Evolutionary conservation across 1,140 invertebrate genomes (phyloP).

Genomic region (Nasonia vitripennis): DNA sequence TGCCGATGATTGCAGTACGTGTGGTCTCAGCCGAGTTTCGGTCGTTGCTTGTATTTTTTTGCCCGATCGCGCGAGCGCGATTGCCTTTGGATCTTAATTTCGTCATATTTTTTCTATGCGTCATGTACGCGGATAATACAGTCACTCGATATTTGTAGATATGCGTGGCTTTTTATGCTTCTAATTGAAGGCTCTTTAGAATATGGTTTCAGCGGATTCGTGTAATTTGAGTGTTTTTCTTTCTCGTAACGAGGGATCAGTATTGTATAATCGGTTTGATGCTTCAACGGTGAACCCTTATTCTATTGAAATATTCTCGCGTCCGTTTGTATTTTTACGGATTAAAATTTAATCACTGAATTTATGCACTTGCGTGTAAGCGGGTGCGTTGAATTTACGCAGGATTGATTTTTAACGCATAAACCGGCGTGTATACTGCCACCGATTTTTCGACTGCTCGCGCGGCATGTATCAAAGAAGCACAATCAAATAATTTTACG

Average conservation of each 20-base stretch:
- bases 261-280: too few species aligned
- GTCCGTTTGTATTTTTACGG: too few species aligned
- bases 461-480: neutral
- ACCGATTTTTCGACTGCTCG: neutral
- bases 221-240: too few species aligned
- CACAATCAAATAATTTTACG: conserved; percentile 13
- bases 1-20: conserved; percentile 37
- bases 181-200: neutral
- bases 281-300: too few species aligned
- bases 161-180: neutral
- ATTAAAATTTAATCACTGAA: too few species aligned
- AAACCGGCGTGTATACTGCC: neutral
- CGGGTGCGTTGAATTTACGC: neutral
- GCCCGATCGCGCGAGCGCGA: neutral
- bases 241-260: too few species aligned
- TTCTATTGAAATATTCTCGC: too few species aligned
- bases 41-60: neutral
- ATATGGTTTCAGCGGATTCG: neutral
- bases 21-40: conserved; percentile 35
- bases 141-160: neutral
- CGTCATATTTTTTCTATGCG: neutral
- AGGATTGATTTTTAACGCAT: neutral
- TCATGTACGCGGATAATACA: neutral
- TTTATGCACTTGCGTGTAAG: neutral
- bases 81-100: neutral